phyloP scores from a whole-genome alignment of 2,113 vertebrate genomes.

The Pluvianellus socialis region DNA sequence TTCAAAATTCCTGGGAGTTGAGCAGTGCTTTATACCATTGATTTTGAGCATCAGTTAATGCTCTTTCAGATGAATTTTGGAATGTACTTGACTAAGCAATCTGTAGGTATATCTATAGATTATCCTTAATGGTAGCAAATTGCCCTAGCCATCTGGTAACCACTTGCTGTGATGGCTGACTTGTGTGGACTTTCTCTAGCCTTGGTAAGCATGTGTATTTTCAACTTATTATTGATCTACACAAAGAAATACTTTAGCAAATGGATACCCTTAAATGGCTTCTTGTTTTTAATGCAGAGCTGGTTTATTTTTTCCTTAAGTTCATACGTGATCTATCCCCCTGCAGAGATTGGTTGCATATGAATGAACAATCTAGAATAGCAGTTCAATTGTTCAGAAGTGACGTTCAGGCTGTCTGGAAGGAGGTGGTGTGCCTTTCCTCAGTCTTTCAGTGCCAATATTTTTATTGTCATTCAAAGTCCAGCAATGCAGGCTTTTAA shows the following conservation, averaged over 20 bases:
- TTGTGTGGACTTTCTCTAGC: not conserved
- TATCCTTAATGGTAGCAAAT: not conserved
- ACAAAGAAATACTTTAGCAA: not conserved
- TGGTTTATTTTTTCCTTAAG: not conserved
- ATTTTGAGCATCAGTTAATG: not conserved
- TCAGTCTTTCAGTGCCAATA: not conserved
- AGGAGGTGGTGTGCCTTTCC: not conserved
- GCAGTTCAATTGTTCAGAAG: not conserved
- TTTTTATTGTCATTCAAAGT: not conserved
- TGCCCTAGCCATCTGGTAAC: not conserved
- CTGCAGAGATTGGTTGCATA: not conserved
- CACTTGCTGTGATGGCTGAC: not conserved
- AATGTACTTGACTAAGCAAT: not conserved
- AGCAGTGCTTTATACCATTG: not conserved
- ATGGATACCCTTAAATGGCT: not conserved
- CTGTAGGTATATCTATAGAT: not conserved
- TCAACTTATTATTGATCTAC: not conserved
- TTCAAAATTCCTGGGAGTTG: not conserved
- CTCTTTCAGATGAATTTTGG: not conserved
- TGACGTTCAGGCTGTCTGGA: not conserved
- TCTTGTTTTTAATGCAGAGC: not conserved
- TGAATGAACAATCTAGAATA: not conserved
- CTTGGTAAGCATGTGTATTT: not conserved
- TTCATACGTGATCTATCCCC: not conserved
- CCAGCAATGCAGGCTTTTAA: not conserved